Percentiles rank a stretch among this genome's conserved stretches.
These are phyloP conservation scores for Ormia ochracea DNA, from an alignment of 2,888 invertebrate species.

Conservation along the genomic window DNA sequence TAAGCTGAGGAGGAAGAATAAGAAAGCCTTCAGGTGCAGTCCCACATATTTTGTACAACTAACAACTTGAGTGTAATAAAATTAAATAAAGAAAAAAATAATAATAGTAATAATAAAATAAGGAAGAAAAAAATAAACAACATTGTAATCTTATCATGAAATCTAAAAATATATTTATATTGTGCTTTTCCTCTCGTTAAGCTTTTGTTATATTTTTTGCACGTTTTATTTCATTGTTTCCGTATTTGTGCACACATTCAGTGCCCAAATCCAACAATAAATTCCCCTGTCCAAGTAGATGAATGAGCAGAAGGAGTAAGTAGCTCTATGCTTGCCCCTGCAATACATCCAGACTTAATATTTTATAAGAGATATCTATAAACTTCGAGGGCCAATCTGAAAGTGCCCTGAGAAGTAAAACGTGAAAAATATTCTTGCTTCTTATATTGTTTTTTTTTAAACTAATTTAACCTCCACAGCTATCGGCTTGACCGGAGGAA, in stretches of 20 bases:
- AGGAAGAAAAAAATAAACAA: neutral
- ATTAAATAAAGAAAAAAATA: slow-evolving; percentile 1
- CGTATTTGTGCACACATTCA: slow-evolving; percentile 40
- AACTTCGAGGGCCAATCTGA: neutral
- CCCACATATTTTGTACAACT: neutral
- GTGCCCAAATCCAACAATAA: slow-evolving; percentile 31
- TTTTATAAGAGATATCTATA: neutral
- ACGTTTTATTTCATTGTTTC: slow-evolving; percentile 34
- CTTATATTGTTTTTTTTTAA: too few species aligned
- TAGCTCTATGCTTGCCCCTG: neutral
- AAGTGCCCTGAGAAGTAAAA: neutral
- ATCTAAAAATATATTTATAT: slow-evolving; percentile 54
- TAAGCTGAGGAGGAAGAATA: neutral
- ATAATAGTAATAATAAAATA: too few species aligned
- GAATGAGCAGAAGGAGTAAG: neutral
- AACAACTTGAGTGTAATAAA: neutral
- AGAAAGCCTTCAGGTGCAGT: neutral
- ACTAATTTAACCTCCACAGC: too few species aligned
- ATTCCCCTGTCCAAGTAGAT: slow-evolving; percentile 19
- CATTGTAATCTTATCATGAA: slow-evolving; percentile 45
- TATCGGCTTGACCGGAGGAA: too few species aligned
- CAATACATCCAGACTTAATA: neutral
- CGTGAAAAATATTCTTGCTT: neutral
- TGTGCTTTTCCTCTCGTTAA: neutral
- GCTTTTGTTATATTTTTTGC: neutral